Evolutionary conservation across 1,140 invertebrate species (phyloP).

Genomic region (Drosophila paulistorum): DNA sequence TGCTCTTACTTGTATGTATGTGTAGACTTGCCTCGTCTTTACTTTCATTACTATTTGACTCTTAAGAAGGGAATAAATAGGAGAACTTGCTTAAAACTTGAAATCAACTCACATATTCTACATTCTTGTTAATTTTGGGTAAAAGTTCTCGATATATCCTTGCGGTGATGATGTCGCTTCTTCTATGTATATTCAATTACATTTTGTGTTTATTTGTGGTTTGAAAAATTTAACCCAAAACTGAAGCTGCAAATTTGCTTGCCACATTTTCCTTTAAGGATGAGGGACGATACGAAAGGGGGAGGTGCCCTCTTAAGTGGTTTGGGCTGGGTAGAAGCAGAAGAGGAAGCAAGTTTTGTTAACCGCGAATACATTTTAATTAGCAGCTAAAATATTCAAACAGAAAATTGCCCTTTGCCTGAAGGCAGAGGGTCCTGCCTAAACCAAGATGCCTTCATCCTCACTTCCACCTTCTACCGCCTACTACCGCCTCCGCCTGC

Average conservation of each 20-base stretch:
- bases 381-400: constrained; percentile 80
- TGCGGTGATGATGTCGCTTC: constrained; percentile 7
- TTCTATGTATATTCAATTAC: constrained; percentile 50
- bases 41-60: no score
- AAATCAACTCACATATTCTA: neutral
- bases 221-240: constrained; percentile 34
- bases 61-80: neutral
- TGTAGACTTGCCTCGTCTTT: no score
- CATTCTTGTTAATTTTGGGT: no score
- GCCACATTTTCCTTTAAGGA: constrained; percentile 37
- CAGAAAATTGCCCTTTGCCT: constrained; percentile 76
- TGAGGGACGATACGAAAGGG: no score
- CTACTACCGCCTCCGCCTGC: neutral
- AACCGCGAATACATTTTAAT: constrained; percentile 80
- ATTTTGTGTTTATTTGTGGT: constrained; percentile 75
- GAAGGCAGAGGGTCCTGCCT: constrained; percentile 20
- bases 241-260: constrained; percentile 42
- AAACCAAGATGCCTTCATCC: constrained; percentile 11
- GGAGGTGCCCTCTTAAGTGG: no score
- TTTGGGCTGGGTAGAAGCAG: neutral
- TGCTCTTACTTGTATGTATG: no score
- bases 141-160: neutral
- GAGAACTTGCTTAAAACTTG: neutral
- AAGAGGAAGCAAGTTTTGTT: constrained; percentile 61
- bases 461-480: neutral